Conservation (phyloP, 1,140 invertebrate genomes). For the Nebria ingens region DNA sequence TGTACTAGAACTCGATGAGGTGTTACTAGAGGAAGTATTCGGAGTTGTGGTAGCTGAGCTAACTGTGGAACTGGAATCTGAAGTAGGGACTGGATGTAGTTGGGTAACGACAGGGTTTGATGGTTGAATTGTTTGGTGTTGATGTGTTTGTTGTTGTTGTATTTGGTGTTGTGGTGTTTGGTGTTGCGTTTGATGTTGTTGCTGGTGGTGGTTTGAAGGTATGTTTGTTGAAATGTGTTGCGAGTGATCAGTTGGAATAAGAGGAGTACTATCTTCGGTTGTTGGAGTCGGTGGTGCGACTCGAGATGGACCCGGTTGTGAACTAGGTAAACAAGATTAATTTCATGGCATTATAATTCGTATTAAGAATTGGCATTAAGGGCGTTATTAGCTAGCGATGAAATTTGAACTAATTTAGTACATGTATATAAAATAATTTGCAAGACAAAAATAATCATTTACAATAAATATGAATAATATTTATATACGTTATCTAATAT, state of each 20-base stretch:
- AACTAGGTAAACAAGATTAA: no score
- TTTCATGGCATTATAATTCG: no score
- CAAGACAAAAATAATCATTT: not conserved
- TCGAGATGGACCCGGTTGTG: constrained; percentile 49
- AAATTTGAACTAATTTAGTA: no score
- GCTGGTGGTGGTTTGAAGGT: not conserved
- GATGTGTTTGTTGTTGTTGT: not conserved
- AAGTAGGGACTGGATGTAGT: constrained; percentile 29
- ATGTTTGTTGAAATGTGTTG: constrained; percentile 19
- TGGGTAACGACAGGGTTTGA: constrained; percentile 13
- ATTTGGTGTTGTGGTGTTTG: not conserved
- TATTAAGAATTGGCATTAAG: no score
- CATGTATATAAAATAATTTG: no score
- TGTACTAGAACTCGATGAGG: constrained; percentile 49
- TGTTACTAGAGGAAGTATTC: constrained; percentile 49
- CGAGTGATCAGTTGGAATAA: constrained; percentile 46
- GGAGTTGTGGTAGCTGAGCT: constrained; percentile 49
- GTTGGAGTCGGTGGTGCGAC: constrained; percentile 52
- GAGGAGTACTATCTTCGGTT: constrained; percentile 45
- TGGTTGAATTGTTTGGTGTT: constrained; percentile 11
- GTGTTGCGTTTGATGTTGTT: not conserved
- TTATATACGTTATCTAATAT: no score
- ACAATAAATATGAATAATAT: not conserved
- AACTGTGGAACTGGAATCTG: constrained; percentile 43
- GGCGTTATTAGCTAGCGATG: no score